phyloP scores from a whole-genome alignment of 2,888 invertebrate genomes.

The Congeria kusceri region DNA sequence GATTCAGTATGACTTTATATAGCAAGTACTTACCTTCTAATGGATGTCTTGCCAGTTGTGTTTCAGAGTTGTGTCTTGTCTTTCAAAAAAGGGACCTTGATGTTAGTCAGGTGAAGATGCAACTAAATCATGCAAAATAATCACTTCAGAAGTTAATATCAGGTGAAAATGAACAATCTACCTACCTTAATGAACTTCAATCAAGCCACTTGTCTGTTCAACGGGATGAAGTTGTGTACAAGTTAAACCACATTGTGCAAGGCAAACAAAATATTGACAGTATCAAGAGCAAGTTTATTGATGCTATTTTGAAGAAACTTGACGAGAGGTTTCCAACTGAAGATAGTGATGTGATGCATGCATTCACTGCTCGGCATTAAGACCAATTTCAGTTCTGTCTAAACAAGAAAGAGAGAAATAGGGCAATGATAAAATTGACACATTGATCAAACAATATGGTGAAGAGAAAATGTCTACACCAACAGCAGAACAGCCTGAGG shows the following conservation, averaged over 20 bases:
- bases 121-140: constrained; percentile 19
- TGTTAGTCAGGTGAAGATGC: constrained; percentile 25
- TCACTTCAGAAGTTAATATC: background rate
- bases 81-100: constrained; percentile 27
- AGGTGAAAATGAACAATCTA: no score
- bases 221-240: constrained; percentile 17
- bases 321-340: constrained; percentile 29
- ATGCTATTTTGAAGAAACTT: constrained; percentile 25
- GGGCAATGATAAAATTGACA: constrained; percentile 21
- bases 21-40: constrained; percentile 23
- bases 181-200: constrained; percentile 12
- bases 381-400: constrained; percentile 25
- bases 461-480: constrained; percentile 8
- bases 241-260: constrained; percentile 24
- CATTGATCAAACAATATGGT: constrained; percentile 16
- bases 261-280: constrained; percentile 28
- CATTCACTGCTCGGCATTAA: constrained; percentile 22
- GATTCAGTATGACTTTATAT: constrained; percentile 24
- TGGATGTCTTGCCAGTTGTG: constrained; percentile 29
- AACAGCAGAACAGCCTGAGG: constrained; percentile 11
- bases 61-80: constrained; percentile 24
- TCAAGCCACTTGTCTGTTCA: constrained; percentile 5
- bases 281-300: constrained; percentile 31
- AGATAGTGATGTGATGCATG: constrained; percentile 30
- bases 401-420: background rate